phyloP scores from a whole-genome alignment of 2,797 vertebrate species.

The Uromys caudimaculatus region DNA sequence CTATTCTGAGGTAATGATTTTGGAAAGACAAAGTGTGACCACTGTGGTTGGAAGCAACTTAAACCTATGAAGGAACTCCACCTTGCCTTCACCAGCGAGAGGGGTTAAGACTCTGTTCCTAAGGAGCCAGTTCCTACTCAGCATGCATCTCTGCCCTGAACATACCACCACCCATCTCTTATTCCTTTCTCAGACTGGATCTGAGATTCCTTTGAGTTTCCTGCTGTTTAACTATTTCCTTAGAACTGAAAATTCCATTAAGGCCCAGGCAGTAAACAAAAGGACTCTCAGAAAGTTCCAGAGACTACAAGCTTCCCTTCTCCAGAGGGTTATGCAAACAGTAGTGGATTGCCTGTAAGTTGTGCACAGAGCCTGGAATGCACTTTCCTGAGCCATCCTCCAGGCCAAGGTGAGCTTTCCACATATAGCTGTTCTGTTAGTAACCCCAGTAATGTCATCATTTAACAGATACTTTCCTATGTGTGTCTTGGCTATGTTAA shows the following conservation, averaged over 20 bases:
- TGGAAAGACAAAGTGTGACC: background rate
- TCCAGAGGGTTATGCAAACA: background rate
- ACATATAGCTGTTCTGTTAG: background rate
- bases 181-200: background rate
- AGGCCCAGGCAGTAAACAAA: background rate
- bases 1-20: background rate
- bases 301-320: background rate
- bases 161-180: too few species aligned
- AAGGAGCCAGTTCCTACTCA: background rate
- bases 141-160: background rate
- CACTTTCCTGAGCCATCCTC: background rate
- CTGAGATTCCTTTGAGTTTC: background rate
- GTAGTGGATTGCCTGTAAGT: background rate
- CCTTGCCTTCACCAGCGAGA: too few species aligned
- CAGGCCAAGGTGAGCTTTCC: background rate
- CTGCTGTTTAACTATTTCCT: background rate
- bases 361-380: background rate
- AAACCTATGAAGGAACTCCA: background rate
- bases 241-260: too few species aligned
- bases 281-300: background rate
- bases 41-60: background rate
- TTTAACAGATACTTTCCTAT: slow-evolving; percentile 23
- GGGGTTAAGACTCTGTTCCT: background rate
- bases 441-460: background rate
- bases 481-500: background rate